These are phyloP conservation scores for Oopsacas minuta DNA, from an alignment of 37 sponge, comb jelly and placozoan genomes.

Conservation along the genomic window DNA sequence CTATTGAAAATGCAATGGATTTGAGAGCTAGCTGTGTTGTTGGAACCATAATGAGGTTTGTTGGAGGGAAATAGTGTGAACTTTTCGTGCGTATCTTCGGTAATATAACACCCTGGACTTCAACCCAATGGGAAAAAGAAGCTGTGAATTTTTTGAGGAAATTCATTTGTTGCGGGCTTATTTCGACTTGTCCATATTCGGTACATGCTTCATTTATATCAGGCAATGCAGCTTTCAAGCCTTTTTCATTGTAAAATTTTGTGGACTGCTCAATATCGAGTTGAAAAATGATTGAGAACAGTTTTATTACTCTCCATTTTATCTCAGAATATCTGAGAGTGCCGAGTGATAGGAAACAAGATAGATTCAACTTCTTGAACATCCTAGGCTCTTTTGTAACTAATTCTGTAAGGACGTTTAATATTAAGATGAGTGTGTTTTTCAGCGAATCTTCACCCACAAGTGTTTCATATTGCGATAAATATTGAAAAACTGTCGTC, in stretches of 20 bases:
- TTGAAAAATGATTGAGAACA: not conserved
- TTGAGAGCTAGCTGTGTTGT: not conserved
- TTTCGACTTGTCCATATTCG: not conserved
- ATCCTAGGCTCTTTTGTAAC: not conserved
- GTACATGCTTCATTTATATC: not conserved
- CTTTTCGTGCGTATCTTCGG: not conserved
- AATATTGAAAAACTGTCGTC: not conserved
- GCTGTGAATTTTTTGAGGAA: not conserved
- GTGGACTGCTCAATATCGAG: not conserved
- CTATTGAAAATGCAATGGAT: conserved; percentile 20
- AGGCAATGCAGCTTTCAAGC: not conserved
- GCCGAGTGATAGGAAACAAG: not conserved
- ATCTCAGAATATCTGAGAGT: not conserved
- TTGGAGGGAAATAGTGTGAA: not conserved
- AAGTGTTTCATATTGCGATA: not conserved
- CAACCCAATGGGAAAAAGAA: not conserved
- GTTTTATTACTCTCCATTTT: not conserved
- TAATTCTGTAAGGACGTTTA: not conserved
- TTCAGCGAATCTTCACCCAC: not conserved
- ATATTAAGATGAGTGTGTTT: not conserved
- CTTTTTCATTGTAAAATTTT: not conserved
- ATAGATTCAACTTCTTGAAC: not conserved
- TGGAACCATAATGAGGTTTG: not conserved
- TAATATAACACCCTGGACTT: not conserved
- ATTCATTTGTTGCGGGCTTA: not conserved